Base-by-base conservation (phyloP, 2,888 invertebrate species). In the Drosophila putrida region DNA sequence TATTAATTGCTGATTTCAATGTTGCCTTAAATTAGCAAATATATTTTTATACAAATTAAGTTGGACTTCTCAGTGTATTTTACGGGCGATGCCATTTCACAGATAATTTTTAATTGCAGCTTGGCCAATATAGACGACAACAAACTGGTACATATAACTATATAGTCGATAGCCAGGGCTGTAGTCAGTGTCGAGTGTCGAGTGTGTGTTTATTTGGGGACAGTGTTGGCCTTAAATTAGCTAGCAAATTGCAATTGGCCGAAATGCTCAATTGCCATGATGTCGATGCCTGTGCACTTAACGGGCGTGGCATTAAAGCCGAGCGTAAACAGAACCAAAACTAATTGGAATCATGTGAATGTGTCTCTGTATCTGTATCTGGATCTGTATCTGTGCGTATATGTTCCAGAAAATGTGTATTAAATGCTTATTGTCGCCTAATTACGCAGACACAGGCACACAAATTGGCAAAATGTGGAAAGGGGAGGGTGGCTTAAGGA, bases 371-470 rank as follows among this genome's bases (percentile, higher is more conserved):
- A 46, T 44, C 38, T 39, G 35, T 54, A 51, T 44, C 38, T 39
- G 35, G 50, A 51, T n/a, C n/a, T n/a, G n/a, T n/a, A n/a, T 57
- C 55, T 44, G 6, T 43, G 43, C 13, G 43, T 49, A 60, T 66
- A 51, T 80, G 61, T 69, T 64, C 20, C 50, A 72, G 79, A 71
- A 85, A 88, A 88, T 88, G 83, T 83, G 81, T 88, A 90, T 88
- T 88, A 88, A 85, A 88, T 88, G 86, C 88, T 83, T 89, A 89
- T 85, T 88, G 89, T 82, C 88, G 88, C 89, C 88, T 89, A 85
- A 89, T 89, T 90, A 80, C 80, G 67, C 70, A 80, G 78, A 78
- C 81, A 73, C 43, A 57, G 55, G 49, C 46, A 55, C 43, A 62
- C 46, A 43, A 67, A 80, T 73, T 71, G 65, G 64, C 57, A 67